Evolutionary conservation across 2,888 invertebrate species (phyloP), one percentile per base, ranked within the genome.

Genomic region (Orthosia incerta): DNA sequence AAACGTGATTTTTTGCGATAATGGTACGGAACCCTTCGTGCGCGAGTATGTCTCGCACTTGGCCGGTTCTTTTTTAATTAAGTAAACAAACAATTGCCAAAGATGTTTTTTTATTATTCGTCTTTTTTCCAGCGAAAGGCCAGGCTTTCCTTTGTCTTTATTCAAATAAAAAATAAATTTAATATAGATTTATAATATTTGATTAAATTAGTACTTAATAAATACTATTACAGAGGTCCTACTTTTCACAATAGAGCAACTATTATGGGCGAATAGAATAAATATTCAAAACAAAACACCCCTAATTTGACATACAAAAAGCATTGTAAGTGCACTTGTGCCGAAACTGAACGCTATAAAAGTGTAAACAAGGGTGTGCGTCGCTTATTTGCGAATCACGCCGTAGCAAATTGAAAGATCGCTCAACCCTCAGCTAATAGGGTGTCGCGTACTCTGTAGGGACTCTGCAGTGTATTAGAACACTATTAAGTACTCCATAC

Each of bases 321-420:
- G 82, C 84, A 73, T 79, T 76, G 80, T 74, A 57, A 55, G 50
- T 81, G 86, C 90, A 89, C 89, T 90, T 90, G 88, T 79, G 86
- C 80, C 80, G 85, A 89, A 80, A 88, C 79, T 83, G 78, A 73
- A 76, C 69, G 80, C 81, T 78, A 86, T 87, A 85, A 87, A 89
- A 89, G 90, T 88, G 92, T 90, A 95, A 94, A 95, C 92, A 94
- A 92, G 92, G 92, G 92, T 84, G 82, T 74, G 80, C 75, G 55
- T 64, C 70, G 79, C 86, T 86, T 92, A 91, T 94, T 94, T 93
- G 93, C 93, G 91, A 94, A 94, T 95, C 94, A 93, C 92, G 89
- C 94, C 93, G 90, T 83, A 93, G 93, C 94, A 95, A 95, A 95
- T 95, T 95, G 93, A 92, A 90, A 92, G 90, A 90, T 91, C 92